Evolutionary conservation across 35 echinoderm and acorn worm genomes (phyloP).

Genomic region (Chiridota heheva): DNA sequence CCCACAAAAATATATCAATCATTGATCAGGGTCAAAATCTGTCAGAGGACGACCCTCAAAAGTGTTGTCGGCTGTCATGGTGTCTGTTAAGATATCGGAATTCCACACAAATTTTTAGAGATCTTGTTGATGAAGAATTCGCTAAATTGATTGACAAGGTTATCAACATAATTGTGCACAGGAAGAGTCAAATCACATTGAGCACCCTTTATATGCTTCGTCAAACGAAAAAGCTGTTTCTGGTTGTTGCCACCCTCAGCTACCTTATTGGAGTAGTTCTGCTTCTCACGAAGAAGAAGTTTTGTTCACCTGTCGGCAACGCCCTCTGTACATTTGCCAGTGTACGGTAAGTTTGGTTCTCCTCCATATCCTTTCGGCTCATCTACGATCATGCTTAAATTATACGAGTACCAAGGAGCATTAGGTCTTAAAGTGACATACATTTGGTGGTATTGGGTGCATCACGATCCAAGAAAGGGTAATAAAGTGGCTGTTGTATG

Average conservation of each 20-base stretch:
- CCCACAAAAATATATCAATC: no score
- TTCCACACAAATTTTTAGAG: not conserved
- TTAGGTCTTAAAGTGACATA: slow-evolving; percentile 2
- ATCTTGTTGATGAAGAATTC: slow-evolving; percentile 38
- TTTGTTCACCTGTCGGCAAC: slow-evolving; percentile 26
- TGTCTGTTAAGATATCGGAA: slow-evolving; percentile 3
- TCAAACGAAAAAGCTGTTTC: slow-evolving; percentile 27
- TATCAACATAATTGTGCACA: not conserved
- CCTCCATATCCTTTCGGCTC: slow-evolving; percentile 29
- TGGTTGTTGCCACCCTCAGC: slow-evolving; percentile 8
- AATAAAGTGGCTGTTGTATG: not conserved
- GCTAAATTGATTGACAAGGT: slow-evolving; percentile 10
- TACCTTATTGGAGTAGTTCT: slow-evolving; percentile 30
- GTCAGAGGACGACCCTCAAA: not conserved
- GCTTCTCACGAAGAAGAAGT: slow-evolving; percentile 8
- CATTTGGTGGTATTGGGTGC: slow-evolving; percentile 19
- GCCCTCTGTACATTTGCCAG: slow-evolving; percentile 4
- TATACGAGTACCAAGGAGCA: slow-evolving; percentile 31
- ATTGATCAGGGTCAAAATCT: no score
- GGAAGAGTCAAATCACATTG: not conserved
- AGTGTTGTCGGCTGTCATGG: slow-evolving; percentile 7
- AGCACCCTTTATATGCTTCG: slow-evolving; percentile 1
- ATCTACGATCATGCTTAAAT: slow-evolving; percentile 10
- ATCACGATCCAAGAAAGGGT: slow-evolving; percentile 3
- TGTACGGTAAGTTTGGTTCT: slow-evolving; percentile 5